A percentile compares a stretch with the other conserved stretches of the same genome.
Evolutionary conservation across 1,140 invertebrate genomes (phyloP).

Genomic region (Drosophila tsacasi): DNA sequence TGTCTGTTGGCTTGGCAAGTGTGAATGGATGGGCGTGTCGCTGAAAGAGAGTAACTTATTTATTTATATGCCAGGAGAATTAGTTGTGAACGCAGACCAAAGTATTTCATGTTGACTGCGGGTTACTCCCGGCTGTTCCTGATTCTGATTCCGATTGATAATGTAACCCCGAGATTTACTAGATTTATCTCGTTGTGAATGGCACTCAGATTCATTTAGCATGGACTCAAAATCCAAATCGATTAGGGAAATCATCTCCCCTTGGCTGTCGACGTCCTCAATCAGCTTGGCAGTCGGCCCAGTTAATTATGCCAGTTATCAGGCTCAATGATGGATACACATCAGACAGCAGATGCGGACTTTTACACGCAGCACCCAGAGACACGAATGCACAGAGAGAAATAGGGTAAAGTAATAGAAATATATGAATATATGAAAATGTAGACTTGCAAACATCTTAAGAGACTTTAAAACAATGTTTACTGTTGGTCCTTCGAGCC

Average conservation of each 20-base stretch:
- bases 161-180: constrained; percentile 3
- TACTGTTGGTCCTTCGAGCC: not conserved
- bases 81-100: constrained; percentile 18
- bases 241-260: constrained; percentile 37
- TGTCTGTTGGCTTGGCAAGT: constrained; percentile 6
- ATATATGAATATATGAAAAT: too few species aligned
- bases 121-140: not conserved
- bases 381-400: not conserved
- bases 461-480: not conserved
- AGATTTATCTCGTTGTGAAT: not conserved
- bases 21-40: constrained; percentile 54
- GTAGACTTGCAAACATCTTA: not conserved
- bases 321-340: constrained; percentile 45
- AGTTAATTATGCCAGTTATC: constrained; percentile 62
- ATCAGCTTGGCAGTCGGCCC: constrained; percentile 35
- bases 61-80: constrained; percentile 42
- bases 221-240: constrained; percentile 21
- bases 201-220: constrained; percentile 9
- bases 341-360: constrained; percentile 30
- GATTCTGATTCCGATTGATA: constrained; percentile 16
- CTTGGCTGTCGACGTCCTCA: constrained; percentile 11
- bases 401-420: not conserved
- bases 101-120: constrained; percentile 28
- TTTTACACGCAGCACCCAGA: constrained; percentile 9
- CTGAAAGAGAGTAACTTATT: constrained; percentile 24